These are phyloP conservation scores for Thalpophila matura DNA, from an alignment of 2,888 invertebrate genomes.

Conservation along the genomic window DNA sequence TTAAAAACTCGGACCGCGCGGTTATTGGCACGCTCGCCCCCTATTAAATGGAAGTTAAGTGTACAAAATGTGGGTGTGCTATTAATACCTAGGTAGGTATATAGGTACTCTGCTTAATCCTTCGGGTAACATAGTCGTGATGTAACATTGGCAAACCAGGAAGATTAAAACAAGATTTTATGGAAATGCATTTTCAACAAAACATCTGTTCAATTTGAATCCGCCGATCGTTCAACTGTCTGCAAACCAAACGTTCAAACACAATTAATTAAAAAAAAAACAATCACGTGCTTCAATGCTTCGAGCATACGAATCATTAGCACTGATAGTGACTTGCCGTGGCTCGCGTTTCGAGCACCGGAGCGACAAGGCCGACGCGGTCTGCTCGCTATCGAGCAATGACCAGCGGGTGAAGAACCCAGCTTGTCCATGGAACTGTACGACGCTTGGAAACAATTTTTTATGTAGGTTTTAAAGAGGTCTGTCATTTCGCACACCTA, in stretches of 20 bases:
- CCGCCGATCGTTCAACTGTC: conserved; percentile 35
- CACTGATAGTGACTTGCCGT: not conserved
- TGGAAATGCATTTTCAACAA: too few species aligned
- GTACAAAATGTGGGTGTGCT: too few species aligned
- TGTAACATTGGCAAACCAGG: too few species aligned
- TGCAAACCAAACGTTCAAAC: conserved; percentile 17
- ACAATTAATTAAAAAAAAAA: conserved; percentile 36
- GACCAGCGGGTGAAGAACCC: conserved; percentile 64
- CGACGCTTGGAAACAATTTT: conserved; percentile 50
- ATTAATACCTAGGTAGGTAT: too few species aligned
- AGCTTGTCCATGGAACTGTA: conserved; percentile 43
- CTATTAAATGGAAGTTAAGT: too few species aligned
- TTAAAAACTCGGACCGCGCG: too few species aligned
- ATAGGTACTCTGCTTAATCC: too few species aligned
- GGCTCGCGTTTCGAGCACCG: conserved; percentile 50
- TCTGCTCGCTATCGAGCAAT: conserved; percentile 52
- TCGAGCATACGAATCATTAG: conserved; percentile 20
- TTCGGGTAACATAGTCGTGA: too few species aligned
- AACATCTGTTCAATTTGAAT: conserved; percentile 34
- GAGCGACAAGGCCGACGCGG: conserved; percentile 72
- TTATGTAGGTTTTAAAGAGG: conserved; percentile 29
- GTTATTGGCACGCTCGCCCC: too few species aligned
- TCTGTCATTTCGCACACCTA: too few species aligned
- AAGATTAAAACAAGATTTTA: too few species aligned
- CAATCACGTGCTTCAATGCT: conserved; percentile 46